Evolutionary conservation across 2,888 invertebrate genomes (phyloP).

Genomic region (Lepidonotus clava): DNA sequence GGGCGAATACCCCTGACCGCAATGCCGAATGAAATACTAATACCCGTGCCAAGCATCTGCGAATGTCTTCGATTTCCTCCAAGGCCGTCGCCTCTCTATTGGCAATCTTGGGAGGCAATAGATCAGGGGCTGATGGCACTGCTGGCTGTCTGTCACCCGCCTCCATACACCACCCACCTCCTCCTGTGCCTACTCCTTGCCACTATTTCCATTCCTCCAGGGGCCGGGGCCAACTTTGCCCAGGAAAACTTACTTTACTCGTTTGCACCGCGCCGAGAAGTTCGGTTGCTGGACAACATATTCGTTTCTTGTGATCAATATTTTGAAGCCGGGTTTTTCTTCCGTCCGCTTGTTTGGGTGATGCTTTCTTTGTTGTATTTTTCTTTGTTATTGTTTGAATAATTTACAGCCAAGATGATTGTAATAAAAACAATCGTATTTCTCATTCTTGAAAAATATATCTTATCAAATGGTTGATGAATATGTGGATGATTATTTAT

Average conservation of each 20-base stretch:
- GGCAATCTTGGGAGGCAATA: not conserved
- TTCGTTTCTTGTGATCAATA: no score
- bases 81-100: not conserved
- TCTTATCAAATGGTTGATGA: no score
- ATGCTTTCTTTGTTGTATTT: no score
- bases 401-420: no score
- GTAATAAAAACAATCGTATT: no score
- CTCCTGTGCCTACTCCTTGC: not conserved
- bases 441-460: no score
- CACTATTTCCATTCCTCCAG: not conserved
- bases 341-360: no score
- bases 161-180: not conserved
- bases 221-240: not conserved
- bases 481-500: no score
- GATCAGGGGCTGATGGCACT: not conserved
- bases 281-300: no score
- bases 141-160: not conserved
- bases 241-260: not conserved
- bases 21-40: constrained; percentile 49
- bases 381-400: no score
- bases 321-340: no score
- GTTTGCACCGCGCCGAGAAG: not conserved
- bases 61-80: constrained; percentile 46
- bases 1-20: not conserved
- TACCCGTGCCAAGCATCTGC: constrained; percentile 14